Percentiles rank a stretch among this genome's conserved stretches.
These are phyloP conservation scores for Heteropelma amictum DNA, from an alignment of 2,888 invertebrate genomes.

Conservation along the genomic window DNA sequence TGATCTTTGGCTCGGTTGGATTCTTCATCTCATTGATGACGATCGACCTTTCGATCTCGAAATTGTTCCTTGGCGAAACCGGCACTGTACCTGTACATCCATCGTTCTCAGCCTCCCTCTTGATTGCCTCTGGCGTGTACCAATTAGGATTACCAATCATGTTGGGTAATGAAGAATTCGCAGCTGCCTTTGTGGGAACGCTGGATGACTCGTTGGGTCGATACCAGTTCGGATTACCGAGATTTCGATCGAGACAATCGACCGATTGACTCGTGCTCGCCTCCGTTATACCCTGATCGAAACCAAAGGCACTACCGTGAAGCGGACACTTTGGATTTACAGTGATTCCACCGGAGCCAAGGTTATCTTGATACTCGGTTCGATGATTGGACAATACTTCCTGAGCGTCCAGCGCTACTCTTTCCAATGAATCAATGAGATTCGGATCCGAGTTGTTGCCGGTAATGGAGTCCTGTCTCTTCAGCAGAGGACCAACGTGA, in stretches of 20 bases:
- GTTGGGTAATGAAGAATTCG: constrained; percentile 57
- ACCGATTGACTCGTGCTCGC: constrained; percentile 59
- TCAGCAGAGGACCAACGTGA: constrained; percentile 72
- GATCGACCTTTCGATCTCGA: neutral
- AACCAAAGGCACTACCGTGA: constrained; percentile 63
- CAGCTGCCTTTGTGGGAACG: constrained; percentile 7
- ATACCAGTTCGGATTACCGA: constrained; percentile 62
- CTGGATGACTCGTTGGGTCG: constrained; percentile 36
- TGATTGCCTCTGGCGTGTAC: constrained; percentile 62
- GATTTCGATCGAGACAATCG: constrained; percentile 62
- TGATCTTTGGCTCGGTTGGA: constrained; percentile 66
- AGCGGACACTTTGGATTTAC: constrained; percentile 66
- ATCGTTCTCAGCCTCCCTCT: constrained; percentile 41
- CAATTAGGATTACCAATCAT: constrained; percentile 69
- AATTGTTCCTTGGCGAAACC: constrained; percentile 59
- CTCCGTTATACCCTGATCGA: constrained; percentile 76
- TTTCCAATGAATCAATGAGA: constrained; percentile 68
- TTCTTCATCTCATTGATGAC: constrained; percentile 32
- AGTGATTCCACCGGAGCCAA: constrained; percentile 66
- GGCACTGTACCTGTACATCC: neutral
- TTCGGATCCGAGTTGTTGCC: constrained; percentile 69
- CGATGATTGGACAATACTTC: constrained; percentile 57
- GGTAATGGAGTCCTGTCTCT: constrained; percentile 63
- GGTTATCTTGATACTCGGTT: constrained; percentile 65
- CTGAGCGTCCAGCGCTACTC: constrained; percentile 57